Conservation (phyloP, 2,113 vertebrate genomes). For the Monarcha castaneiventris region DNA sequence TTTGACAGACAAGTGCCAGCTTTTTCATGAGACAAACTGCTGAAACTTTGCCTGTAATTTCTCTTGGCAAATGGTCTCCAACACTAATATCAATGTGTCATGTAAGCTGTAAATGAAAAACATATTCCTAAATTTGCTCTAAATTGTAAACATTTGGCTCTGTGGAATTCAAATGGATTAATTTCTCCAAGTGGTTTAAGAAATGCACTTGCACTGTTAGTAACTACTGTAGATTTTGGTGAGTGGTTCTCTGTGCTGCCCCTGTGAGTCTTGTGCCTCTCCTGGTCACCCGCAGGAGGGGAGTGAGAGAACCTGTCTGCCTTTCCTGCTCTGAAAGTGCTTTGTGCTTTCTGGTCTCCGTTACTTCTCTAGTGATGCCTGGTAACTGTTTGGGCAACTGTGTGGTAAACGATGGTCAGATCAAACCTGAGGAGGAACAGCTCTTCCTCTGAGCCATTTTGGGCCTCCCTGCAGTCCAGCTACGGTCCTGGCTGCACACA, state of each 20-base stretch:
- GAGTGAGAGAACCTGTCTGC: accelerated
- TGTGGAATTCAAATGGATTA: not conserved
- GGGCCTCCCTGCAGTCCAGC: not conserved
- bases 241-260: not conserved
- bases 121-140: conserved; percentile 28
- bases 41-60: conserved; percentile 45
- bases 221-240: not conserved
- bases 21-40: conserved; percentile 23
- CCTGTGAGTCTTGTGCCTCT: accelerated
- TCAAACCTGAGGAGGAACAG: not conserved
- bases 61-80: conserved; percentile 49
- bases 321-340: not conserved
- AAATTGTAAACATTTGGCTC: not conserved
- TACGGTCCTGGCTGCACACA: not conserved
- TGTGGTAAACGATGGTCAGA: not conserved
- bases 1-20: conserved; percentile 23
- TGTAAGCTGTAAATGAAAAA: conserved; percentile 53
- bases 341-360: accelerated
- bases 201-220: not conserved
- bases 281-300: accelerated
- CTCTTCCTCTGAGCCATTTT: not conserved
- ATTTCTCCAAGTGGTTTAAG: not conserved
- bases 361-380: not conserved
- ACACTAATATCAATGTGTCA: conserved; percentile 20
- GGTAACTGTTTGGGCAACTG: not conserved